Evolutionary conservation across 2,888 invertebrate species (phyloP).

Genomic region (Cryptocephalus moraei): DNA sequence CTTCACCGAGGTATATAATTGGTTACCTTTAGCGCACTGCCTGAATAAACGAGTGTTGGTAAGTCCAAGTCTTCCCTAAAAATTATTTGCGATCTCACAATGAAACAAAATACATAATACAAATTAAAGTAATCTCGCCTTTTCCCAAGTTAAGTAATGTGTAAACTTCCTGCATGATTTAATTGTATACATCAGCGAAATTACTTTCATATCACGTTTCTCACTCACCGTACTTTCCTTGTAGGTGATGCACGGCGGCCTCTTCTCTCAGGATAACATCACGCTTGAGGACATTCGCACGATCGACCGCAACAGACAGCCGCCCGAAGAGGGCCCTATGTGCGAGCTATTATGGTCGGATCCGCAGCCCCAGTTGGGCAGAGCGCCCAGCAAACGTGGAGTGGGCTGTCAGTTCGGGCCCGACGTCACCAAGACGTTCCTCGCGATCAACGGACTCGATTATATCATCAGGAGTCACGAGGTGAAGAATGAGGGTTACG

Average conservation of each 20-base stretch:
- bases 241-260: conserved; percentile 94
- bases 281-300: conserved; percentile 85
- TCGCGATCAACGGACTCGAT: conserved; percentile 74
- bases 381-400: conserved; percentile 91
- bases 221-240: conserved; percentile 1
- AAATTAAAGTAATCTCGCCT: not conserved
- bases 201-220: not conserved
- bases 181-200: not conserved
- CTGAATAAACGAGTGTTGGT: conserved; percentile 76
- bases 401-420: conserved; percentile 99
- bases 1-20: conserved; percentile 98
- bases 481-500: conserved; percentile 94
- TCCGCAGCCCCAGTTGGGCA: conserved; percentile 81
- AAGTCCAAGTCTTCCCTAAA: conserved; percentile 18
- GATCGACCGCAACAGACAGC: conserved; percentile 89
- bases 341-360: conserved; percentile 99
- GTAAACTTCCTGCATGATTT: not conserved
- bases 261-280: conserved; percentile 88
- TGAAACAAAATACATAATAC: not conserved
- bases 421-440: conserved; percentile 84
- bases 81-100: not conserved
- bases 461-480: conserved; percentile 96
- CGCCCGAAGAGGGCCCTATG: conserved; percentile 94
- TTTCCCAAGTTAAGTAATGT: not conserved
- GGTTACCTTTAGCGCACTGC: conserved; percentile 92